Base-by-base conservation (phyloP, 2,888 invertebrate species). In the Nezara viridula region DNA sequence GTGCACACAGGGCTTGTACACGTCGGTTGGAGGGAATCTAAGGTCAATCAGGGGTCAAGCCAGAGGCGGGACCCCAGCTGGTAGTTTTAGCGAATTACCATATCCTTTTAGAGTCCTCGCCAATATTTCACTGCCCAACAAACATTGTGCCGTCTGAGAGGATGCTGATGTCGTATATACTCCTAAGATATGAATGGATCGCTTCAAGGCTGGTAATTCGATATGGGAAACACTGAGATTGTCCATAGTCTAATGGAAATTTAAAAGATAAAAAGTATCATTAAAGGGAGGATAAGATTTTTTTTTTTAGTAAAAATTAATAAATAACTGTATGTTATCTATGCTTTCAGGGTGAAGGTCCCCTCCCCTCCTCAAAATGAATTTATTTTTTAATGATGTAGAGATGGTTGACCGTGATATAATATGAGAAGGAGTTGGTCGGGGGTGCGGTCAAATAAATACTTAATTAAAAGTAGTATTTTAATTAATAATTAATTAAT, bases 21-120 rank as follows among this genome's bases (percentile, higher is more conserved):
- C 66, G 66, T 32, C 32, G 32, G 32, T 32, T 16, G 32, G 6
- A 27, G 32, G 24, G 81, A 81, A 40, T 44, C 81, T 44, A n/a
- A n/a, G 44, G 81, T 77, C 77, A 77, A 44, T 44, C 24, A 10
- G 40, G 81, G 81, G 40, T 81, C 44, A 81, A n/a, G 40, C 44
- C 27, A 27, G 60, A 60, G 60, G 60, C 77, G 77, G 40, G 77
- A 77, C 77, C 24, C 77, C 77, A 77, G 21, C 37, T 37, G 77
- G 24, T 77, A 77, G 77, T 60, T 60, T 60, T 66, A 32, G 66
- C 66, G 32, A 32, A 66, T 66, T 66, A 66, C 16, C 66, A 66
- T 66, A 32, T 66, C 66, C 66, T 66, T 66, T 66, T 66, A 66
- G 66, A 32, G 32, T 9, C 66, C 66, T 66, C 24, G 32, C 32